phyloP scores from a whole-genome alignment of 2,888 invertebrate genomes.

The Diachrysia chrysitis region DNA sequence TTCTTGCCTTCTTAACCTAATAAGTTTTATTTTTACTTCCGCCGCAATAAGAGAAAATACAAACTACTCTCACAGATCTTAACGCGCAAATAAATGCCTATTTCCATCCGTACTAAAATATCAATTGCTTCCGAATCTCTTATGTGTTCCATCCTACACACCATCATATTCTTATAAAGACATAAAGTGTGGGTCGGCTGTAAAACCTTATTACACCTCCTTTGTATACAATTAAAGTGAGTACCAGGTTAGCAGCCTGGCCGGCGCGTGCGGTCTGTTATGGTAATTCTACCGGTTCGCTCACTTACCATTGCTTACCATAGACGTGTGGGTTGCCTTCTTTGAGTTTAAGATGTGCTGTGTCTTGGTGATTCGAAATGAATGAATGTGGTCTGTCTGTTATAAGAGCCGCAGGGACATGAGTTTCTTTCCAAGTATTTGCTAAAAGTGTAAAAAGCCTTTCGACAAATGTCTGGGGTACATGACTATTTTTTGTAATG shows the following conservation, averaged over 20 bases:
- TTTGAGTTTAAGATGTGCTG: not conserved
- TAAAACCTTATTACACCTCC: slow-evolving; percentile 80
- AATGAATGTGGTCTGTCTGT: slow-evolving; percentile 6
- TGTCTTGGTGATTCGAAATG: not conserved
- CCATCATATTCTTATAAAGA: slow-evolving; percentile 68
- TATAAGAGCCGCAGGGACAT: not conserved
- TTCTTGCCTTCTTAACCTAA: not conserved
- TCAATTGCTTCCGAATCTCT: slow-evolving; percentile 29
- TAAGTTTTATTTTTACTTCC: no score
- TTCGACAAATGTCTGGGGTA: not conserved
- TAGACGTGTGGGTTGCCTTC: slow-evolving; percentile 16
- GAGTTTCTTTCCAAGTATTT: not conserved
- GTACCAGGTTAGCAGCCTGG: slow-evolving; percentile 43
- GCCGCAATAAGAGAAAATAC: not conserved
- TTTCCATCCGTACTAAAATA: slow-evolving; percentile 40
- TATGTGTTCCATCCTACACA: slow-evolving; percentile 47
- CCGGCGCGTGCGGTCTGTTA: slow-evolving; percentile 30
- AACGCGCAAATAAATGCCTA: not conserved
- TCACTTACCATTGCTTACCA: slow-evolving; percentile 17
- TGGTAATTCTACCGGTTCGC: slow-evolving; percentile 42
- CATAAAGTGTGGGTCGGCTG: slow-evolving; percentile 67
- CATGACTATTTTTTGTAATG: no score
- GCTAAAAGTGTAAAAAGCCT: not conserved
- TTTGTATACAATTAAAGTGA: slow-evolving; percentile 81
- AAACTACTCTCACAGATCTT: not conserved